phyloP scores from a whole-genome alignment of 2,888 invertebrate species.

The Dioctria rufipes region DNA sequence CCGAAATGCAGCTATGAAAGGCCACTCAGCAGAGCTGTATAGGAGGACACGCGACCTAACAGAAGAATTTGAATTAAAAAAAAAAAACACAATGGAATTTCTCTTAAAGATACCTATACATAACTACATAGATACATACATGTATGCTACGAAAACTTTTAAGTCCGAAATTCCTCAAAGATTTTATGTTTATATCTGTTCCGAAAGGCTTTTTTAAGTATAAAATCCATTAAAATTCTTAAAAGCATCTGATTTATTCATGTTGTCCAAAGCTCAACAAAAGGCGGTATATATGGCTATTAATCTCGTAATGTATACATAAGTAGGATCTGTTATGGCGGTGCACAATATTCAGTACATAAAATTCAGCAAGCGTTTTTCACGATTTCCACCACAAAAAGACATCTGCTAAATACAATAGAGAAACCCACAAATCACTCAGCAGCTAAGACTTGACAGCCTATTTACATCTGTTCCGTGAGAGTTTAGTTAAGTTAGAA shows the following conservation, averaged over 20 bases:
- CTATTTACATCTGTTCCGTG: slow-evolving; percentile 36
- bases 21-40: no score
- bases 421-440: slow-evolving; percentile 35
- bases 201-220: background rate
- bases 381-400: slow-evolving; percentile 5
- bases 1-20: no score
- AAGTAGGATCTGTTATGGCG: background rate
- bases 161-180: no score
- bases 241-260: background rate
- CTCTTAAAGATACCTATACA: no score
- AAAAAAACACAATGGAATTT: no score
- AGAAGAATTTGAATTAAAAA: no score
- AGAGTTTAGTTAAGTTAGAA: slow-evolving; percentile 14
- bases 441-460: slow-evolving; percentile 19
- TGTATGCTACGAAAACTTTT: no score
- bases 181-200: no score
- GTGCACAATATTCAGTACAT: background rate
- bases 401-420: slow-evolving; percentile 30
- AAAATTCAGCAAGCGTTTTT: background rate
- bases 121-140: no score
- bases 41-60: no score
- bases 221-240: slow-evolving; percentile 4
- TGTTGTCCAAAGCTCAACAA: background rate
- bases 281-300: background rate
- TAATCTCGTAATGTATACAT: background rate